These are phyloP conservation scores for Micromussa lordhowensis DNA, from an alignment of 92 coral and sea anemone genomes.

Conservation along the genomic window DNA sequence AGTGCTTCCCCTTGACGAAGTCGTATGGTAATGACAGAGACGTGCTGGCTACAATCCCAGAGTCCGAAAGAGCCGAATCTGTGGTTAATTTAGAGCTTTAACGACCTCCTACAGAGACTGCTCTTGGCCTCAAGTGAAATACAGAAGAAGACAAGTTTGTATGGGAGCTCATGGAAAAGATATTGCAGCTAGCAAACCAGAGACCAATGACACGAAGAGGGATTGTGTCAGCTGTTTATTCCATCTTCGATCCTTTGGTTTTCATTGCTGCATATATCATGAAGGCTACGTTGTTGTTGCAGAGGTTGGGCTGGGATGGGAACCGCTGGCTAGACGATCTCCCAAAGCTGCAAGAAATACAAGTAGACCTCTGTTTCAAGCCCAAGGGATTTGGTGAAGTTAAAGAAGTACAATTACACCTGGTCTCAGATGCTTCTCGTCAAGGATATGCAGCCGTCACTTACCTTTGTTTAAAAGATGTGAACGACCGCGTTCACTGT, in stretches of 20 bases:
- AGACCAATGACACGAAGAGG: slow-evolving; percentile 20
- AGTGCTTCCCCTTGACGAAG: slow-evolving; percentile 59
- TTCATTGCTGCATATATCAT: slow-evolving; percentile 36
- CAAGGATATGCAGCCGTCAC: slow-evolving; percentile 33
- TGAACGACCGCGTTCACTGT: slow-evolving; percentile 9
- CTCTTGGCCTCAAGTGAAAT: too few relatives aligned
- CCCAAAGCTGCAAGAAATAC: slow-evolving; percentile 22
- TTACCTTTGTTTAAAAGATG: slow-evolving; percentile 26
- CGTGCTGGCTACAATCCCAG: slow-evolving; percentile 60
- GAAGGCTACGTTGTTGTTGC: slow-evolving; percentile 53
- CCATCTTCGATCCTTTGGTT: slow-evolving; percentile 45
- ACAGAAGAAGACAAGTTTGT: too few relatives aligned
- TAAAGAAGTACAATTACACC: too few relatives aligned
- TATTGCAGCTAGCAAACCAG: neutral
- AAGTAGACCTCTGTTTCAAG: slow-evolving; percentile 55
- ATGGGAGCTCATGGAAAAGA: too few relatives aligned
- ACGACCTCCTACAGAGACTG: too few relatives aligned
- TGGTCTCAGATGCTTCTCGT: slow-evolving; percentile 22
- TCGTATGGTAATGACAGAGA: slow-evolving; percentile 66
- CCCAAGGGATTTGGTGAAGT: slow-evolving; percentile 42
- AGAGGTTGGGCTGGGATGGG: slow-evolving; percentile 65
- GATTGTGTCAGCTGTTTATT: slow-evolving; percentile 35
- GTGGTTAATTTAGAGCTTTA: slow-evolving; percentile 53
- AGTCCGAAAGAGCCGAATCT: slow-evolving; percentile 60
- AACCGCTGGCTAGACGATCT: slow-evolving; percentile 56